Base-by-base conservation (phyloP, 2,797 vertebrate genomes). In the Microhierax caerulescens region DNA sequence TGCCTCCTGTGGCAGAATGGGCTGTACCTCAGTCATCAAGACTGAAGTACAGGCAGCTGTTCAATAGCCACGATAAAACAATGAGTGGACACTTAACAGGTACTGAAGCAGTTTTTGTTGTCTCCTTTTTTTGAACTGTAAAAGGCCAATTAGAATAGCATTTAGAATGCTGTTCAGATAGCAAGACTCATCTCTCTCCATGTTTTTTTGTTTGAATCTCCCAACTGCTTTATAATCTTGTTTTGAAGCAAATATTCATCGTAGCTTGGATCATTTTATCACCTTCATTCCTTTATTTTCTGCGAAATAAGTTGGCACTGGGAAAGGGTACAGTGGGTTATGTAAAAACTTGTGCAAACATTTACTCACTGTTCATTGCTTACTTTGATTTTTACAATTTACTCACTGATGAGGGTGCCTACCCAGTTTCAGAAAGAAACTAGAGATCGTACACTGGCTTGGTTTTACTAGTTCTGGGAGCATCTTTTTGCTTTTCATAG, bases 21-120 rank as follows among this genome's bases (percentile, higher is more conserved):
- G 99, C 99, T 2, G 99, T 99, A 76, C 99, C 99, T 90, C 99
- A 99, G 97, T 99, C 99, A 36, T 99, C 99, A 41, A 98, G 99
- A 53, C 98, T 99, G 69, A 99, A 99, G 97, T 99, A 99, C 97
- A 98, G 99, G 61, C 99, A 99, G 95, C 98, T 99, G 75, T 99
- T 99, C 97, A 99, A 99, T 97, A 99, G 99, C 94, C 99, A 99
- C 6, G 99, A 99, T 98, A 99, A 99, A 98, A 99, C 99, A 96
- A 99, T 99, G 99, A 99, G 99, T 76, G 99, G 99, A 90, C 99
- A 99, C 95, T 97, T 99, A 95, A 99, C 99, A 97, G 99, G 99
- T 99, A 99, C 88, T 81, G 32, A 32, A 70, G 22, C 59, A 53
- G n/a, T 68, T 88, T 80, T 79, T 88, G 4, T 67, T 61, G 32